A percentile compares a stretch with the other conserved stretches of the same genome.
These are phyloP conservation scores for zebrafish (Danio rerio) DNA, from an alignment of 2,113 vertebrate genomes.

Conservation along the genomic window GRCz12tu NC_133196.1:42593501-42594000, in stretches of 20 bases:
- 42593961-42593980: slow-evolving; percentile 71
- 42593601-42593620: background rate
- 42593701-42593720: slow-evolving; percentile 67
- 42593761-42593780: too few relatives aligned
- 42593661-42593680: slow-evolving; percentile 79
- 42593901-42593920: background rate
- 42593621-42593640: background rate
- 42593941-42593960: slow-evolving; percentile 87
- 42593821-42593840: too few relatives aligned
- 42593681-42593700: slow-evolving; percentile 86
- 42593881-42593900: background rate
- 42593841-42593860: too few relatives aligned
- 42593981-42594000: slow-evolving; percentile 73
- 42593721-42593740: slow-evolving; percentile 84
- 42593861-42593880: too few relatives aligned
- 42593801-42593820: too few relatives aligned
- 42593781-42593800: too few relatives aligned
- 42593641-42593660: slow-evolving; percentile 81
- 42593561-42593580: slow-evolving; percentile 66
- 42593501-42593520: slow-evolving; percentile 80
- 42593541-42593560: slow-evolving; percentile 81
- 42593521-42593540: slow-evolving; percentile 80
- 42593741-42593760: slow-evolving; percentile 68
- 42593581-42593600: background rate
- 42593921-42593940: slow-evolving; percentile 73